Evolutionary conservation across 1,140 invertebrate genomes (phyloP), one percentile per base, ranked within the genome.

Genomic region (Drosophila orosa): DNA sequence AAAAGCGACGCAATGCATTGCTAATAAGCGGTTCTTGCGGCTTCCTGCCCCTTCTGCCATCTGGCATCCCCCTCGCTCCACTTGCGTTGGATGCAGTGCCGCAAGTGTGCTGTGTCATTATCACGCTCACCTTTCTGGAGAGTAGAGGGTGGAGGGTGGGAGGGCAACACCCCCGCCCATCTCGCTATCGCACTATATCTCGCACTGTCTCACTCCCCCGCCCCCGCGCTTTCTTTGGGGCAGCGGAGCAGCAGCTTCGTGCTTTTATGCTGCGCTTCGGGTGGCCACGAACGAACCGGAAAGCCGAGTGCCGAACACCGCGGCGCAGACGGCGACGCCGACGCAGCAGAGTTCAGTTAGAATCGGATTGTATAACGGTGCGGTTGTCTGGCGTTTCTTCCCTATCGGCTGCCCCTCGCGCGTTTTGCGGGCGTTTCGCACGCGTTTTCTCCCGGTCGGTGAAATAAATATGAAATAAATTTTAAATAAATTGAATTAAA

Each of bases 21-120:
- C 83, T 87, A 87, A 89, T 87, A 83, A 86, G 84, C 79, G 83
- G 79, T 83, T 86, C 74, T 77, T 77, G 52, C 47, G 73, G 75
- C 45, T 29, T 56, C 31, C 27, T 5, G 44, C 35, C 47, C 52
- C 37, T 24, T 24, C n/a, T 25, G 9, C 33, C 31, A 17, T 19
- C 25, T 10, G 50, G 19, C 19, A 24, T 37, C 45, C 29, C 40
- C 59, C 10, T 40, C 29, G 12, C 24, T 29, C 29, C 47, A 5
- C 33, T 17, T 45, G 33, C 24, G 9, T n/a, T 31, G 48, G 50
- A 35, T 48, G 58, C 73, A 61, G 33, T 44, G 37, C 27, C 44
- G 56, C 57, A 77, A 67, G 59, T 76, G 61, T 80, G 81, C 82
- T 29, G 57, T 76, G 66, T 82, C 69, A 86, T 89, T 87, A 80